Conservation (phyloP, 2,888 invertebrate species). For the Himalopsyche japonica region DNA sequence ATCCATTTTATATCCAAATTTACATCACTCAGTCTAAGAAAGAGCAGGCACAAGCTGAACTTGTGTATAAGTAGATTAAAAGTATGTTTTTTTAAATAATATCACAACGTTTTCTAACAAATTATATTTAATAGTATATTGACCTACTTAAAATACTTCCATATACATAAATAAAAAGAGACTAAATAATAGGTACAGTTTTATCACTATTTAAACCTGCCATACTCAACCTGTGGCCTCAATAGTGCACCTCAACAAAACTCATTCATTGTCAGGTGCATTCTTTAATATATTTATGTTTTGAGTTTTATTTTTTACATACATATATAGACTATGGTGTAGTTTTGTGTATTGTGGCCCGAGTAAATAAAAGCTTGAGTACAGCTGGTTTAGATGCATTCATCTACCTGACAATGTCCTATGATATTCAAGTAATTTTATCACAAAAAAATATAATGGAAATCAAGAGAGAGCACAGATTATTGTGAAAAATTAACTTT, state of each 20-base stretch:
- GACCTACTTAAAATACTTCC: conserved; percentile 2
- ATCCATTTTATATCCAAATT: background rate
- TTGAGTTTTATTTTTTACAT: no score
- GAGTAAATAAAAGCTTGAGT: no score
- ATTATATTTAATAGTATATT: background rate
- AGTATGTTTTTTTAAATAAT: background rate
- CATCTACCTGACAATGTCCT: background rate
- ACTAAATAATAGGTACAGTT: conserved; percentile 21
- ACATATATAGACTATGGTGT: no score
- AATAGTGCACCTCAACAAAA: no score
- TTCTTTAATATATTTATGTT: no score
- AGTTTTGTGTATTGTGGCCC: no score
- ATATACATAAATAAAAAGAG: conserved; percentile 14
- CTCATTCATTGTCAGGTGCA: no score
- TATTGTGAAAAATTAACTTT: background rate
- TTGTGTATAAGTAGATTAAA: background rate
- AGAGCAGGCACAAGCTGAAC: background rate
- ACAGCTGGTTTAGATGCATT: background rate
- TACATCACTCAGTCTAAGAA: background rate
- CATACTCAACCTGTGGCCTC: no score
- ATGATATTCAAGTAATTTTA: background rate
- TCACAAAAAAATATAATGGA: background rate
- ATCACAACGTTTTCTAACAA: background rate
- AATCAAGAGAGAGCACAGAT: background rate
- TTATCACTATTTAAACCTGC: conserved; percentile 27